phyloP scores from a whole-genome alignment of 1,140 invertebrate genomes.

The Stratiolaelaps scimitus region DNA sequence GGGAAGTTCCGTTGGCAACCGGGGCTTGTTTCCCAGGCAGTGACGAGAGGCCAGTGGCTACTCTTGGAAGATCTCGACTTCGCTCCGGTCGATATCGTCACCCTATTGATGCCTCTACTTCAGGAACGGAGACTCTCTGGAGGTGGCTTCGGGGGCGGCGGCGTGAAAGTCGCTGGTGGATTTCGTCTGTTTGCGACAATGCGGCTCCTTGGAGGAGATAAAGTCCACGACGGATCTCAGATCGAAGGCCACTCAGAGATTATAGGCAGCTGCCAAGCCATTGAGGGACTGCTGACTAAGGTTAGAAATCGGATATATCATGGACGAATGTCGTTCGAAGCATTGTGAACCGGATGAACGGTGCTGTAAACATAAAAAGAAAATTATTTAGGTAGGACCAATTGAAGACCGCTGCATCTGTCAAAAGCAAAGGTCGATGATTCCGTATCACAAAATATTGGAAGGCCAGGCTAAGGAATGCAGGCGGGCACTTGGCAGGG shows the following conservation, averaged over 20 bases:
- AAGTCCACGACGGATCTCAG: not conserved
- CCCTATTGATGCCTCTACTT: constrained; percentile 67
- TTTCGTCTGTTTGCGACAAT: constrained; percentile 11
- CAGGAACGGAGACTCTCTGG: constrained; percentile 58
- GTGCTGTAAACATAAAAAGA: not conserved
- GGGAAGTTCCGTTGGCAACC: constrained; percentile 94
- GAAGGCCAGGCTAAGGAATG: too few relatives aligned
- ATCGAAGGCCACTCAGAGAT: not conserved
- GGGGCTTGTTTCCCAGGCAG: constrained; percentile 76
- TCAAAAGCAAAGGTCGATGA: too few relatives aligned
- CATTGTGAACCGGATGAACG: not conserved
- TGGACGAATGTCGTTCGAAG: too few relatives aligned
- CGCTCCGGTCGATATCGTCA: constrained; percentile 79
- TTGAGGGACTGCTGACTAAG: constrained; percentile 9
- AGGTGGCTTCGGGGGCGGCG: not conserved
- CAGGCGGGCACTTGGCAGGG: too few relatives aligned
- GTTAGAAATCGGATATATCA: too few relatives aligned
- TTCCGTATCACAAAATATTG: too few relatives aligned
- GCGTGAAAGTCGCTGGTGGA: constrained; percentile 31
- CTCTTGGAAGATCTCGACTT: constrained; percentile 90
- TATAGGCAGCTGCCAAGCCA: not conserved
- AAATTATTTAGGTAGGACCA: not conserved
- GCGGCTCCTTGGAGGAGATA: not conserved
- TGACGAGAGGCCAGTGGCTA: constrained; percentile 76
- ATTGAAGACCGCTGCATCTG: not conserved